A percentile compares a stretch with the other conserved stretches of the same genome.
These are phyloP conservation scores for Elysia chlorotica DNA, from an alignment of 1,140 invertebrate genomes.

Conservation along the genomic window DNA sequence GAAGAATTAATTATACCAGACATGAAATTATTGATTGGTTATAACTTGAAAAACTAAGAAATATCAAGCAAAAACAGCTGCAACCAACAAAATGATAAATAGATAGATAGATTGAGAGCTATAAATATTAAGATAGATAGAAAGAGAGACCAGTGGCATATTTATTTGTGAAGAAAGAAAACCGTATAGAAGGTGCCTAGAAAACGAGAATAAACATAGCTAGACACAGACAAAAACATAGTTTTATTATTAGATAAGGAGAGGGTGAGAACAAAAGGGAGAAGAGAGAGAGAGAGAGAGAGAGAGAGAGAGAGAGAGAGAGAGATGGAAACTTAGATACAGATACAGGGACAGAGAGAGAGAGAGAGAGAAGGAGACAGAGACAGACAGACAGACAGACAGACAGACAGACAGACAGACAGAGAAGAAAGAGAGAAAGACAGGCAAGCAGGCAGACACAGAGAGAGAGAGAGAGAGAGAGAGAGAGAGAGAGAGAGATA, in stretches of 20 bases:
- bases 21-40: too few species aligned
- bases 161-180: too few species aligned
- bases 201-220: neutral
- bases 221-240: neutral
- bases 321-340: neutral
- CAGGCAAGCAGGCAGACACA: neutral
- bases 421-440: neutral
- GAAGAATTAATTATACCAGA: too few species aligned
- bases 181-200: neutral
- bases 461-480: constrained; percentile 9
- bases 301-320: neutral
- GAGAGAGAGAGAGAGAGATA: constrained; percentile 13
- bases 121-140: too few species aligned
- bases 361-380: neutral
- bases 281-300: neutral
- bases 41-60: too few species aligned
- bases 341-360: too few species aligned
- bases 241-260: neutral
- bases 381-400: neutral
- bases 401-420: neutral
- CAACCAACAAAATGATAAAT: too few species aligned
- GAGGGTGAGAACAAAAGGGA: neutral
- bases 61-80: too few species aligned
- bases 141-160: too few species aligned
- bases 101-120: too few species aligned